Base-by-base conservation (phyloP, 2,797 vertebrate species). In the Sorex maritimensis region DNA sequence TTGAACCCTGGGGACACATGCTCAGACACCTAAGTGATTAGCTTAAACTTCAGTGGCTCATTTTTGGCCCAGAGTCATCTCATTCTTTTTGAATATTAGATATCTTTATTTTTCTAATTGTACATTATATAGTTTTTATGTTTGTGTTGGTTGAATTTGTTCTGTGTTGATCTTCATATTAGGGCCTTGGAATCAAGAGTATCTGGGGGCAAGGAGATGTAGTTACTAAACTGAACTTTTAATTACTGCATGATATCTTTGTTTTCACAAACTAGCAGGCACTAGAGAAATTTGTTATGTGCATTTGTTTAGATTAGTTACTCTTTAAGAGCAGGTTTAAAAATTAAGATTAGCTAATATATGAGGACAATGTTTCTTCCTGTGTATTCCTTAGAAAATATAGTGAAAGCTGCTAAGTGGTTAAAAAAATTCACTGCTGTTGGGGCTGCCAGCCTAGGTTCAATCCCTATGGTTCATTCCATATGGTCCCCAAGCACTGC, bases 11-110 rank as follows among this genome's bases (percentile, higher is more conserved):
- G 12, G 90, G 81, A 81, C 69, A 86, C 65, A 90, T 82, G 26
- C 19, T 87, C 19, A 86, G 86, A 94, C 93, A 68, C 58, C 17
- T 77, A 85, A 80, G 83, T 12, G 85, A 49, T 65, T 72, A 12
- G 79, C 44, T 91, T 81, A 86, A 91, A 65, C 63, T 95, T 38
- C 55, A 26, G 30, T 34, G 69, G 24, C 19, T 23, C 44, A n/a
- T 63, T 80, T 85, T 89, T 85, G 44, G 63, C 82, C n/a, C 7
- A 6, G 19, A 72, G n/a, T 90, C n/a, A 88, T n/a, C 5, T 26
- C 46, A 38, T 26, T 65, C 8, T 87, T 77, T 38, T 65, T 90
- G 3, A 46, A 17, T 44, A 71, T 79, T 86, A 92, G n/a, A 52
- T 1, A 19, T 58, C 46, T 71, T 65, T 46, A 10, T 23, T 0